Evolutionary conservation across 2,888 invertebrate genomes (phyloP).

Genomic region (Zaprionus bogoriensis): DNA sequence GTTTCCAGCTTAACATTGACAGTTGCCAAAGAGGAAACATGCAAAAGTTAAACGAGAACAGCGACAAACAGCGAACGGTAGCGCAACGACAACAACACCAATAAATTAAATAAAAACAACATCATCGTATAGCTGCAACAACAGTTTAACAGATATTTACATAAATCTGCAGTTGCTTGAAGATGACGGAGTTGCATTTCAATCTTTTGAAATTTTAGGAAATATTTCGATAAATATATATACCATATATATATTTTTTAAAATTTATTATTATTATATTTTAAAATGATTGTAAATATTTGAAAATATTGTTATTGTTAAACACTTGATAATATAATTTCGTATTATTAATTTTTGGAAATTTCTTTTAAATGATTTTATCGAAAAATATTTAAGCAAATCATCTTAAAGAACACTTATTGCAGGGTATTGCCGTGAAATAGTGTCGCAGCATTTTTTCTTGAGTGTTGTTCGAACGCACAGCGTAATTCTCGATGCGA

Average conservation of each 20-base stretch:
- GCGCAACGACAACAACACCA: conserved; percentile 13
- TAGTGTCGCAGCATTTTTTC: conserved; percentile 57
- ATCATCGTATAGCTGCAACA: neutral
- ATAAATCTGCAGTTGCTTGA: no score
- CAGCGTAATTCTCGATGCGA: conserved; percentile 26
- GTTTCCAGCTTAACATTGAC: conserved; percentile 74
- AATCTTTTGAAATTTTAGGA: no score
- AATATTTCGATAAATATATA: no score
- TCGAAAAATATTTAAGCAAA: no score
- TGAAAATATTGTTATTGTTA: neutral
- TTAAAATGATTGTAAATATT: neutral
- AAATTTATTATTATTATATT: neutral
- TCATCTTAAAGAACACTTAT: neutral
- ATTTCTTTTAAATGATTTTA: no score
- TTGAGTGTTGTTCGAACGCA: conserved; percentile 46
- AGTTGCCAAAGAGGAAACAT: conserved; percentile 71
- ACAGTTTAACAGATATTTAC: conserved; percentile 12
- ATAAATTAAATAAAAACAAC: neutral
- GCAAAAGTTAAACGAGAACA: conserved; percentile 62
- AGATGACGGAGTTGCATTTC: neutral
- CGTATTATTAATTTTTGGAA: no score
- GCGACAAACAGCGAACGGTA: conserved; percentile 51
- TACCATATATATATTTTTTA: no score
- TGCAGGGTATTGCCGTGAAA: conserved; percentile 36
- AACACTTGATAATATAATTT: neutral